phyloP scores from a whole-genome alignment of 2,888 invertebrate genomes.

The Sphaerophoria taeniata region DNA sequence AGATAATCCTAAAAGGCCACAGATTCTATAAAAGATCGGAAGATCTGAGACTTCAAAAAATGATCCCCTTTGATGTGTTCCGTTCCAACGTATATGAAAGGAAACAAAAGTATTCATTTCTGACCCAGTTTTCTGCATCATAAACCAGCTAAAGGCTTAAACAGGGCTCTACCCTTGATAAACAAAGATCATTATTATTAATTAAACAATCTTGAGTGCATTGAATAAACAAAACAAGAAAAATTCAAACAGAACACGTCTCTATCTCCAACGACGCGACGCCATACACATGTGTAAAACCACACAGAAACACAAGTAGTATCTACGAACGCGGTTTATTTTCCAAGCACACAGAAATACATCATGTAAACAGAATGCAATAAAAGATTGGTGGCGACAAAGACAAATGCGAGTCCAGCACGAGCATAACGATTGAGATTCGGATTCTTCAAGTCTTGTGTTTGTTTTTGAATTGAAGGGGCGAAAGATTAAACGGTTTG shows the following conservation, averaged over 20 bases:
- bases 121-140: conserved; percentile 38
- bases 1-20: neutral
- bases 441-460: conserved; percentile 33
- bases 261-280: conserved; percentile 19
- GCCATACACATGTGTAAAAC: conserved; percentile 22
- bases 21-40: neutral
- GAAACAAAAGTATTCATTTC: neutral
- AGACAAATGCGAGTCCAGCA: neutral
- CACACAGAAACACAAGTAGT: neutral
- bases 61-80: conserved; percentile 48
- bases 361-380: conserved; percentile 51
- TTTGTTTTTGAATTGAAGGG: conserved; percentile 37
- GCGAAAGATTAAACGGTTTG: conserved; percentile 56
- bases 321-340: too few relatives aligned
- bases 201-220: conserved; percentile 48
- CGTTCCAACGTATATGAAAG: neutral
- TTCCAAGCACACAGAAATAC: conserved; percentile 20
- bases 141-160: conserved; percentile 26
- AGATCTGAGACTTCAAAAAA: conserved; percentile 6
- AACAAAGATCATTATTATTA: conserved; percentile 46
- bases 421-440: conserved; percentile 29
- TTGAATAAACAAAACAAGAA: conserved; percentile 3
- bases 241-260: conserved; percentile 7
- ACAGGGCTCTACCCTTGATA: conserved; percentile 14
- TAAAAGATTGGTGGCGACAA: conserved; percentile 44